Evolutionary conservation across 1,140 invertebrate genomes (phyloP).

Genomic region (Oreohelix idahoensis): DNA sequence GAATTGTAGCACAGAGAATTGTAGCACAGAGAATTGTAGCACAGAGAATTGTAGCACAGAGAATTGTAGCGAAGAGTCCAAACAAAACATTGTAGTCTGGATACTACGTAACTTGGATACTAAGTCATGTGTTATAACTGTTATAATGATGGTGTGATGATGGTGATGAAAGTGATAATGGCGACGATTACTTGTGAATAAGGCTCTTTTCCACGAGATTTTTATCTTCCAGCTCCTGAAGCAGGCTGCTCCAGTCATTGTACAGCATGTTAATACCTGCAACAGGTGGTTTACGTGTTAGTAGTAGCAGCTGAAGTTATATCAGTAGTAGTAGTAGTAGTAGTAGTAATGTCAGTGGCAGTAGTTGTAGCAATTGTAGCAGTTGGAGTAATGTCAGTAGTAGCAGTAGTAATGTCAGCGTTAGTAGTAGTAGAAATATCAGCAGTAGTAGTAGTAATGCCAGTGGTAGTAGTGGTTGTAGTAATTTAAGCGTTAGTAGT

Average conservation of each 20-base stretch:
- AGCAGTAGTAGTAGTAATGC: not conserved
- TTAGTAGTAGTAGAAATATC: not conserved
- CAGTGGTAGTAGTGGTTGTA: not conserved
- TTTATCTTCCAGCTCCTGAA: not conserved
- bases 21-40: too few species aligned
- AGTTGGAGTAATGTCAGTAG: not conserved
- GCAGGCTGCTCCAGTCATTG: slow-evolving; percentile 15
- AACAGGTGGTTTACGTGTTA: not conserved
- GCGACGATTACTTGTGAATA: not conserved
- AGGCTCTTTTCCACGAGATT: not conserved
- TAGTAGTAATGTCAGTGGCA: not conserved
- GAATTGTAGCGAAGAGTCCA: too few species aligned
- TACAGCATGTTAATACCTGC: not conserved
- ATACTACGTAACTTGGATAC: too few species aligned
- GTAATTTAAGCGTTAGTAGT: not conserved
- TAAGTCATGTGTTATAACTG: too few species aligned
- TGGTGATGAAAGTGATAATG: not conserved
- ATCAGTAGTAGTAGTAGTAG: not conserved
- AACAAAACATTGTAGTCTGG: too few species aligned
- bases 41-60: too few species aligned
- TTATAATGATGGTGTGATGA: too few species aligned
- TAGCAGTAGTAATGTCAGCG: not conserved
- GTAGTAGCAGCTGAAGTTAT: not conserved
- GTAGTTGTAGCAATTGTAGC: not conserved
- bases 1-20: too few species aligned